Conservation (phyloP, 2,888 invertebrate species). For the Spodoptera exigua region DNA sequence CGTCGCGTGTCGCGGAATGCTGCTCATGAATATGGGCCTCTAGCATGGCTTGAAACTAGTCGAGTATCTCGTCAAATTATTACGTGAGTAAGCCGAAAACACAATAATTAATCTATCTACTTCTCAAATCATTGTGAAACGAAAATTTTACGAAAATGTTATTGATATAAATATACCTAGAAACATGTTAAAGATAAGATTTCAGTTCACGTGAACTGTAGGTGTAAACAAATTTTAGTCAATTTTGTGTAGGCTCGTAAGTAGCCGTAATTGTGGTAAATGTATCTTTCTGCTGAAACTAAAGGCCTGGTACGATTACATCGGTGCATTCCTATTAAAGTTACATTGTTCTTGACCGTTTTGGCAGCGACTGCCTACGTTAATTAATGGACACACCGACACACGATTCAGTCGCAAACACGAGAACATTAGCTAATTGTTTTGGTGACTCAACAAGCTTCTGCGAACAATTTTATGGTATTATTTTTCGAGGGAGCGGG, state of each 20-base stretch:
- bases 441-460: slow-evolving; percentile 29
- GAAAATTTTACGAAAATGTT: too few species aligned
- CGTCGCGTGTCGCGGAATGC: too few species aligned
- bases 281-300: slow-evolving; percentile 13
- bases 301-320: slow-evolving; percentile 39
- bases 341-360: slow-evolving; percentile 47
- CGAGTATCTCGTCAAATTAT: too few species aligned
- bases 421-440: slow-evolving; percentile 39
- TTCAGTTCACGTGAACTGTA: slow-evolving; percentile 7
- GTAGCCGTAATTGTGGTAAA: too few species aligned
- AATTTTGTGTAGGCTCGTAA: slow-evolving; percentile 2
- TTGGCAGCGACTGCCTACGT: slow-evolving; percentile 48
- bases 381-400: slow-evolving; percentile 33
- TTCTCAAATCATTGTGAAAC: too few species aligned
- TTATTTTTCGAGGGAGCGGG: slow-evolving; percentile 16
- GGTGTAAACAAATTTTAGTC: slow-evolving; percentile 26
- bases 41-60: too few species aligned
- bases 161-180: too few species aligned
- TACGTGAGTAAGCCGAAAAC: too few species aligned
- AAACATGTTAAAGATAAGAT: background rate
- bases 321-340: slow-evolving; percentile 39
- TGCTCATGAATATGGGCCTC: too few species aligned
- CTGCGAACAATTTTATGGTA: slow-evolving; percentile 13
- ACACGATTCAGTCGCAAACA: slow-evolving; percentile 42
- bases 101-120: too few species aligned